Evolutionary conservation across 2,888 invertebrate genomes (phyloP).

Genomic region (Drosophila multiciliata): DNA sequence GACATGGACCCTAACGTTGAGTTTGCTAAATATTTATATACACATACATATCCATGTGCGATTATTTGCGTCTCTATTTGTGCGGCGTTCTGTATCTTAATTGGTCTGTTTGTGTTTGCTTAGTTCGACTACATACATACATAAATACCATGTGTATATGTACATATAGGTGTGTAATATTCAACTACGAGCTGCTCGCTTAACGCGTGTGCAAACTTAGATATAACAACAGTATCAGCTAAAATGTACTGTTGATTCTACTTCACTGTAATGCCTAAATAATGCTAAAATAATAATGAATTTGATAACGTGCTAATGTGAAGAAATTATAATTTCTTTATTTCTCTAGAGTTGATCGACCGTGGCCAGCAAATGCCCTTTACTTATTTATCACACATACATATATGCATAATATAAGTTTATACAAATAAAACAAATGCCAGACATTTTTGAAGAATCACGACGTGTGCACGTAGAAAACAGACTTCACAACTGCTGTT

Average conservation of each 20-base stretch:
- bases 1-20: slow-evolving; percentile 36
- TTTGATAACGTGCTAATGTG: not conserved
- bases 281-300: not conserved
- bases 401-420: not conserved
- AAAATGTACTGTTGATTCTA: not conserved
- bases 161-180: slow-evolving; percentile 8
- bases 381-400: not conserved
- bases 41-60: not conserved
- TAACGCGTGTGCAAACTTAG: not conserved
- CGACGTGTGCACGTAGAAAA: not conserved
- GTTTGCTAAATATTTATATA: not conserved
- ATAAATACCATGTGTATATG: not conserved
- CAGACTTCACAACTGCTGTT: not conserved
- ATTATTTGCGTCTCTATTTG: slow-evolving; percentile 24
- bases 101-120: slow-evolving; percentile 18
- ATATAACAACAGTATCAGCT: not conserved
- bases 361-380: not conserved
- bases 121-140: slow-evolving; percentile 15
- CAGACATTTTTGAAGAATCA: not conserved
- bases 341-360: not conserved
- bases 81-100: slow-evolving; percentile 38
- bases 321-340: not conserved
- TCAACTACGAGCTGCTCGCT: slow-evolving; percentile 11
- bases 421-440: not conserved
- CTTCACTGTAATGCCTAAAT: not conserved